Base-by-base conservation (phyloP, 2,113 vertebrate genomes). In the Aplodontia rufa region DNA sequence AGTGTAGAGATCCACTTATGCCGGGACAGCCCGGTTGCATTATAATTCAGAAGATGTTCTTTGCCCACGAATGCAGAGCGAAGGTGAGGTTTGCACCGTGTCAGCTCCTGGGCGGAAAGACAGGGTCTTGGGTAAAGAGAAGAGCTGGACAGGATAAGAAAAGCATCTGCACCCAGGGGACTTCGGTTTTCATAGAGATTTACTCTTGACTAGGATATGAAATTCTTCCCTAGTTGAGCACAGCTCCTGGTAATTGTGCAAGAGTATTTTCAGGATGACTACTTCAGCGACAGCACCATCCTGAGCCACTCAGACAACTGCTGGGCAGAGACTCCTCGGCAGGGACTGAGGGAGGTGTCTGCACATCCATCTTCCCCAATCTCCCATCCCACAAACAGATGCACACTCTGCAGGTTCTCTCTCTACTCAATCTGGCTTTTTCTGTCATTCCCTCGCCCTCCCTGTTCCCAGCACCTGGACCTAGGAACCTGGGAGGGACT, bases 1-100 rank as follows among this genome's bases (percentile, higher is more conserved):
- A 37, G 13, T 1, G 0, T 14, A 22, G 40, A 12, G 53, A 1
- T 1, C 13, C 47, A 5, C 49, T 42, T 8, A 0, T 37, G 35
- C n/a, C 2, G 11, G 8, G 55, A 37, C 8, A 58, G 47, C 37
- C 24, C 4, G 32, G 37, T 3, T 32, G 16, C 35, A 53, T 86
- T 71, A 45, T 53, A 68, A 40, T 62, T 79, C 22, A 69, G 69
- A 90, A 58, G 66, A 81, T 30, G 32, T 28, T n/a, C 11, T 12
- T 35, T 42, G n/a, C 40, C 14, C 64, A n/a, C 64, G 14, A 22
- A 45, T 68, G 20, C 26, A 8, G 49, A 47, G 40, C 5, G 37
- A 40, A 58, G 58, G 26, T n/a, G 58, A 58, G 28, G 8, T 74
- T 64, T 51, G 8, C 30, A 45, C 1, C 0, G 28, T 13, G 5